A percentile compares a stretch with the other conserved stretches of the same genome.
phyloP scores from a whole-genome alignment of 2,888 invertebrate genomes.

The Xestia c-nigrum region DNA sequence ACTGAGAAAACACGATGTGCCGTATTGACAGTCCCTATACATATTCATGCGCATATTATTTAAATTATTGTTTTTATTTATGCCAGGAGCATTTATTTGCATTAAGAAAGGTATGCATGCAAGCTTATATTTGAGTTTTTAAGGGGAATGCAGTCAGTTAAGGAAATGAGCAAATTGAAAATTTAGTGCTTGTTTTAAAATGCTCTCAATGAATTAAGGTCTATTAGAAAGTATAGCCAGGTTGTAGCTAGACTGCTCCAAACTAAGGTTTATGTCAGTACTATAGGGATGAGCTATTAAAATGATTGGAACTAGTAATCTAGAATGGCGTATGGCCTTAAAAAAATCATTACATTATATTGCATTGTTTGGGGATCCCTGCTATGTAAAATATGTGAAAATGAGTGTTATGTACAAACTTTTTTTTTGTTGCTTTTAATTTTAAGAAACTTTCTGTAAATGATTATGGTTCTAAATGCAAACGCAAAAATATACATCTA shows the following conservation, averaged over 20 bases:
- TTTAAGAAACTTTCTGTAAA: background rate
- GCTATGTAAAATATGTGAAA: conserved; percentile 56
- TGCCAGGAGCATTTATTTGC: conserved; percentile 51
- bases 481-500: conserved; percentile 38
- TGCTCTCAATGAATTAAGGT: conserved; percentile 1
- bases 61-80: conserved; percentile 50
- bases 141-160: conserved; percentile 29
- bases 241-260: conserved; percentile 39
- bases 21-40: conserved; percentile 37
- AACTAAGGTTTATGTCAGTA: conserved; percentile 21
- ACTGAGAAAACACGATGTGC: background rate
- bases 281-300: conserved; percentile 32
- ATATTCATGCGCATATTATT: conserved; percentile 71
- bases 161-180: conserved; percentile 50
- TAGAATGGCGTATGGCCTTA: conserved; percentile 38
- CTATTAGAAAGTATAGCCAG: background rate
- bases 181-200: conserved; percentile 16
- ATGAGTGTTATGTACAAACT: background rate
- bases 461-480: conserved; percentile 26
- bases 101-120: conserved; percentile 69
- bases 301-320: conserved; percentile 41
- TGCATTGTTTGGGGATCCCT: conserved; percentile 16
- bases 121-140: conserved; percentile 63
- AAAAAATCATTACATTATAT: conserved; percentile 21
- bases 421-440: background rate